phyloP scores from a whole-genome alignment of 64 coral and sea anemone genomes.

The Montipora foliosa region DNA sequence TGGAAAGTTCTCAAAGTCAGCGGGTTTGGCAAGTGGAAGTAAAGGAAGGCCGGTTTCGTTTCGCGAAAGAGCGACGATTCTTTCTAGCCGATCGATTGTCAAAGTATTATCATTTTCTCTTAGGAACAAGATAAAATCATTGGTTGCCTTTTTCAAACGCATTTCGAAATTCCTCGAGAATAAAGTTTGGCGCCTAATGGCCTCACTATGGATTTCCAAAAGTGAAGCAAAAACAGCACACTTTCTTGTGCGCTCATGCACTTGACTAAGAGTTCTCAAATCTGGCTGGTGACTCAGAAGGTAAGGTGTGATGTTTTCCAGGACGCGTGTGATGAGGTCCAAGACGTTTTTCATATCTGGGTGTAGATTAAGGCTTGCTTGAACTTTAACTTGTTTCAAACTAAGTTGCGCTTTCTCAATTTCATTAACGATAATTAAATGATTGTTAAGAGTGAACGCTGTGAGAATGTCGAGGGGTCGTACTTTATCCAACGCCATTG shows the following conservation, averaged over 20 bases:
- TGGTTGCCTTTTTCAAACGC: background rate
- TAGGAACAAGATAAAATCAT: background rate
- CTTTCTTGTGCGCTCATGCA: constrained; percentile 17
- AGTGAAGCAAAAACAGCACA: background rate
- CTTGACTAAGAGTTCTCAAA: background rate
- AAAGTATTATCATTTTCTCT: background rate
- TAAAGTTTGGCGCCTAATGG: background rate
- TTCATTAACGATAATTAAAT: background rate
- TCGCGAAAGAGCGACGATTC: background rate
- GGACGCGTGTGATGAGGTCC: background rate
- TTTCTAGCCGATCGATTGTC: background rate
- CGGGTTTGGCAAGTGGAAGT: background rate
- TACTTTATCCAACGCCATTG: background rate
- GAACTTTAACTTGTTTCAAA: background rate
- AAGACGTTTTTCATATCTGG: background rate
- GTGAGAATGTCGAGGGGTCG: background rate
- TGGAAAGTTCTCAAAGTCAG: constrained; percentile 11
- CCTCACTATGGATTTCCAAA: background rate
- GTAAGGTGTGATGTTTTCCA: background rate
- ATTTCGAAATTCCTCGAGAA: background rate
- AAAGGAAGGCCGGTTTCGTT: background rate
- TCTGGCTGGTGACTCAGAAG: background rate
- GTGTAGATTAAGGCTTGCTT: background rate
- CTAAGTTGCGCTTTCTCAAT: background rate
- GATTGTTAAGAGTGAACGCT: background rate